Evolutionary conservation across 2,888 invertebrate species (phyloP), one percentile per base, ranked within the genome.

Genomic region (Chorisops tibialis): DNA sequence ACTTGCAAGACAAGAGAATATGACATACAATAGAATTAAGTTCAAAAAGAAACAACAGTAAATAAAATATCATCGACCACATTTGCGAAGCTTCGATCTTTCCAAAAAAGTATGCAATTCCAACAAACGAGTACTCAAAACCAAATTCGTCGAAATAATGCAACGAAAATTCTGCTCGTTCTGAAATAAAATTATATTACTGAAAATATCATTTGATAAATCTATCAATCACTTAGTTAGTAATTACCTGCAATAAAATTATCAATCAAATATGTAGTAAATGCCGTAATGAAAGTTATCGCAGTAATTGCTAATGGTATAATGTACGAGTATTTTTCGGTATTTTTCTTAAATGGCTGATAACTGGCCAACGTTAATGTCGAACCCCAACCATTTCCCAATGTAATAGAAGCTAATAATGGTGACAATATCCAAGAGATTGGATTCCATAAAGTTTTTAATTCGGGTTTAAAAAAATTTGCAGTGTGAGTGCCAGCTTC

Each of bases 321-420:
- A 1, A 22, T 14, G 11, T 3, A 75, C 52, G 74, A 73, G 22
- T 71, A 70, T 11, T 56, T 66, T 75, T 85, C 81, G 67, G 87
- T 87, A 67, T 87, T 85, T 67, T 88, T 87, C 69, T 84, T 81
- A 71, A 89, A 90, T 64, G 82, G 81, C 73, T 91, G 92, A 73
- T 87, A 91, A 74, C 92, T 92, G 30, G 91, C 87, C 83, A 91
- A 87, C 68, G 89, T 87, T 61, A 91, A 81, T 43, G 92, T 82
- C 4, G 88, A 87, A 24, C 92, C 92, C 87, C 90, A 91, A 1
- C 91, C 91, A 0, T 90, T 87, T 1, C 94, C 94, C 22, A 94
- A 85, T 0, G 91, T 91, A 72, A 87, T 92, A 75, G 93, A 14
- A 4, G 14, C 14, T 1, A 41, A 5, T 7, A 50, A 14, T 3